phyloP scores from a whole-genome alignment of 2,888 invertebrate genomes.

The Odontocerum albicorne region DNA sequence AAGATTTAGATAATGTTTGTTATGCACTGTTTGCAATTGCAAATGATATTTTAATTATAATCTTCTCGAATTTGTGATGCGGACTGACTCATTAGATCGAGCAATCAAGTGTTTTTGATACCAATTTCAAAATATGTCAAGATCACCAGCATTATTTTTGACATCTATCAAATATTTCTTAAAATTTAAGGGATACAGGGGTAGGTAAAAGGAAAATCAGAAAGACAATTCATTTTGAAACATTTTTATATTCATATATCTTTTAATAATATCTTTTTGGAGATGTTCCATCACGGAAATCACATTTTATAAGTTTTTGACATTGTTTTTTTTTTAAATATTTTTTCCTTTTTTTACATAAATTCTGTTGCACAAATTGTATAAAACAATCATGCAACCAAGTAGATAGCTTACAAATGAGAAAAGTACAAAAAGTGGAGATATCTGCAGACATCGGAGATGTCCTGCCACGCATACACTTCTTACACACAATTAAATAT shows the following conservation, averaged over 20 bases:
- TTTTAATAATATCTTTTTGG: conserved; percentile 29
- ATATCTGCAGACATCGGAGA: conserved; percentile 1
- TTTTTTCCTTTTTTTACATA: conserved; percentile 29
- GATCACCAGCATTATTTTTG: background rate
- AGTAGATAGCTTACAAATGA: conserved; percentile 29
- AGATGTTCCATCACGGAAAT: conserved; percentile 11
- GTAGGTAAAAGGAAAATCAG: too few species aligned
- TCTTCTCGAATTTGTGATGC: too few species aligned
- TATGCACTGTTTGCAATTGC: too few species aligned
- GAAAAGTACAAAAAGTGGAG: conserved; percentile 36
- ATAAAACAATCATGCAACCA: conserved; percentile 22
- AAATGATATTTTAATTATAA: too few species aligned
- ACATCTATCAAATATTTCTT: too few species aligned
- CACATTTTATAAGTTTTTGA: conserved; percentile 30
- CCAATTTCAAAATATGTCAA: too few species aligned
- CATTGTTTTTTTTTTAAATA: conserved; percentile 30
- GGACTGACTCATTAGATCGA: too few species aligned
- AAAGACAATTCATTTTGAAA: too few species aligned
- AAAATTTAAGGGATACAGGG: too few species aligned
- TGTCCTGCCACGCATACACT: conserved; percentile 12
- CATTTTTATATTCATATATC: conserved; percentile 32
- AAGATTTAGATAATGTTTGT: too few species aligned
- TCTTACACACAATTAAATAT: conserved; percentile 23
- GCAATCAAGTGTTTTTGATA: too few species aligned
- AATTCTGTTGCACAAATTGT: conserved; percentile 16